A percentile compares a stretch with the other conserved stretches of the same genome.
Evolutionary conservation across 2,888 invertebrate genomes (phyloP).

Genomic region (Lissonota sp.): DNA sequence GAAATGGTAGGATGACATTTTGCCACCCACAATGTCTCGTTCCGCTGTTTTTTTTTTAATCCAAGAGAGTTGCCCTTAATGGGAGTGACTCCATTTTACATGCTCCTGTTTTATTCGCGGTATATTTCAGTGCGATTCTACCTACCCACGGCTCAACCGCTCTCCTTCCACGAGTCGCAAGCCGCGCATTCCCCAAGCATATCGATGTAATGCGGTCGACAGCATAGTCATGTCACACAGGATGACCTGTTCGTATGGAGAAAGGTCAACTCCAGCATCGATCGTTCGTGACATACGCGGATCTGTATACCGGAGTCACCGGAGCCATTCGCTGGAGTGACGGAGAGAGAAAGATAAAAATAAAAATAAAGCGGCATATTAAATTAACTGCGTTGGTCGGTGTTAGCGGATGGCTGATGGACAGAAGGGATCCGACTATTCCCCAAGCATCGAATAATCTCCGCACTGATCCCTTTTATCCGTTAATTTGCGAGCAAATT

Average conservation of each 20-base stretch:
- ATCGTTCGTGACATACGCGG: slow-evolving; percentile 3
- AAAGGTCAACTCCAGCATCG: slow-evolving; percentile 43
- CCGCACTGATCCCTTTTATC: not conserved
- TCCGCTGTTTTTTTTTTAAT: too few species aligned
- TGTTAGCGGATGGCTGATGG: slow-evolving; percentile 4
- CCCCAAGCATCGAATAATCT: slow-evolving; percentile 5
- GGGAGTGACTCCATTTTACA: too few species aligned
- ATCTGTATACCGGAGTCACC: slow-evolving; percentile 1
- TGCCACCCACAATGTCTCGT: too few species aligned
- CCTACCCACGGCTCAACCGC: not conserved
- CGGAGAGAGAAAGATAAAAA: slow-evolving; percentile 6
- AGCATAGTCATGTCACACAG: not conserved
- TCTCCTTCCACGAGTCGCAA: slow-evolving; percentile 2
- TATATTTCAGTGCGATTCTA: slow-evolving; percentile 8
- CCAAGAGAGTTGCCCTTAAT: too few species aligned
- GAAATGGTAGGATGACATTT: too few species aligned
- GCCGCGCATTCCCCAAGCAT: not conserved
- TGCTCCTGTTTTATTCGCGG: not conserved
- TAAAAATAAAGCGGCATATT: slow-evolving; percentile 21
- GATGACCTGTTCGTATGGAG: slow-evolving; percentile 14
- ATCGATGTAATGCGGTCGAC: slow-evolving; percentile 7
- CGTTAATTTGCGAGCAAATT: slow-evolving; percentile 13
- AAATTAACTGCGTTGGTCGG: slow-evolving; percentile 34
- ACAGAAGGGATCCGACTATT: slow-evolving; percentile 16
- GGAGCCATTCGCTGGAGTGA: not conserved